Evolutionary conservation across 1,140 invertebrate species (phyloP).

Genomic region (Trichomalopsis sarcophagae): DNA sequence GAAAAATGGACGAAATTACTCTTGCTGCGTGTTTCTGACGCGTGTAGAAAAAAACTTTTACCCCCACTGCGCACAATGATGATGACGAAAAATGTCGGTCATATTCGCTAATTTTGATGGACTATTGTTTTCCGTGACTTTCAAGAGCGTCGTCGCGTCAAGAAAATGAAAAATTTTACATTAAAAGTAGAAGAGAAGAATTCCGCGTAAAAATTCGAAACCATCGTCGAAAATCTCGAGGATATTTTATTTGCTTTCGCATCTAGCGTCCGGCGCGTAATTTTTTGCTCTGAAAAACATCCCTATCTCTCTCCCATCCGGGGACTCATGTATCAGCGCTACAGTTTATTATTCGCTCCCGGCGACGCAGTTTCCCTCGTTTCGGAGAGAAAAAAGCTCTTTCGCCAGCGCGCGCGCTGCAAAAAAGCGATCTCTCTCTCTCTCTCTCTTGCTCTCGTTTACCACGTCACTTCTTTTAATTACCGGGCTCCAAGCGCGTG

Average conservation of each 20-base stretch:
- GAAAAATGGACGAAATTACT: constrained; percentile 15
- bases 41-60: constrained; percentile 16
- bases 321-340: not conserved
- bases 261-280: no score
- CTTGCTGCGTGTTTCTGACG: not conserved
- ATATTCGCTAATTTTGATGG: no score
- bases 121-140: no score
- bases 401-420: not conserved
- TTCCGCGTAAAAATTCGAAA: no score
- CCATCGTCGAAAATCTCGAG: no score
- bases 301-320: not conserved
- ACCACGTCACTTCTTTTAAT: constrained; percentile 45
- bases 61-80: no score
- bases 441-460: constrained; percentile 1
- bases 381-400: not conserved
- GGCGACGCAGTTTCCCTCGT: not conserved
- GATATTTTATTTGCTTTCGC: no score
- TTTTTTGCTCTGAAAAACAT: not conserved
- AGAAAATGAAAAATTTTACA: no score
- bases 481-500: constrained; percentile 33
- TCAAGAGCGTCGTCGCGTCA: no score
- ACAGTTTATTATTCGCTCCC: constrained; percentile 25
- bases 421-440: not conserved
- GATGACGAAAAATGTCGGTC: no score
- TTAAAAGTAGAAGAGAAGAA: no score